These are phyloP conservation scores for Dicranocentrus wangi DNA, from an alignment of 2,888 invertebrate genomes.

Conservation along the genomic window DNA sequence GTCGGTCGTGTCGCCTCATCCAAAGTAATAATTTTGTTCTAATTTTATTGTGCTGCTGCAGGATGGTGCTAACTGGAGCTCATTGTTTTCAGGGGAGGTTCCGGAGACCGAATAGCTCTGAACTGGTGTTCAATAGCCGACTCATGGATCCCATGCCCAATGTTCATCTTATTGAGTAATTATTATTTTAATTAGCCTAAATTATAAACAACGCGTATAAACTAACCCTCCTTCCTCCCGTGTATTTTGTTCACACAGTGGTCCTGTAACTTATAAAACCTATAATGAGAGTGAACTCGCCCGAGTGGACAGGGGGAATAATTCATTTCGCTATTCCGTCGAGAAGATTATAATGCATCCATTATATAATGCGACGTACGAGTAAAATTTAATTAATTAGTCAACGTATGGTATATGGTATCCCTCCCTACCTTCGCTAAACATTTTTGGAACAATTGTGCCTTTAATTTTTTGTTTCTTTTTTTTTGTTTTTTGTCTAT, in stretches of 20 bases:
- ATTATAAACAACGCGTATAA: no score
- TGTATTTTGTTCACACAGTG: no score
- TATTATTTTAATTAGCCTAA: slow-evolving; percentile 36
- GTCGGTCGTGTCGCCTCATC: no score
- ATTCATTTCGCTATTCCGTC: slow-evolving; percentile 4
- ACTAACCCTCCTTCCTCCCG: no score
- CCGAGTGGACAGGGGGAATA: neutral
- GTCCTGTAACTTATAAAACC: neutral
- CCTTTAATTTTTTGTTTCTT: no score
- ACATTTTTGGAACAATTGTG: no score
- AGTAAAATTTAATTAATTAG: neutral
- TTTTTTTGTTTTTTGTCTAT: neutral
- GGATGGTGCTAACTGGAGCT: slow-evolving; percentile 25
- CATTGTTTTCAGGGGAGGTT: slow-evolving; percentile 55
- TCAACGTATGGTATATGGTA: no score
- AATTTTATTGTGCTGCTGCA: no score
- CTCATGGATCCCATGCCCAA: slow-evolving; percentile 48
- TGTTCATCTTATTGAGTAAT: slow-evolving; percentile 24
- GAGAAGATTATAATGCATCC: slow-evolving; percentile 16
- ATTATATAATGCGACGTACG: neutral
- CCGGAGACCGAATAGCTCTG: slow-evolving; percentile 24
- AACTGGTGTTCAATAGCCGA: slow-evolving; percentile 42
- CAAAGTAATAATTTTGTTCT: no score
- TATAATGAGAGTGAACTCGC: neutral
- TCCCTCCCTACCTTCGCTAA: no score